Conservation (phyloP, 2,113 vertebrate genomes). For the Hemiscyllium ocellatum region DNA sequence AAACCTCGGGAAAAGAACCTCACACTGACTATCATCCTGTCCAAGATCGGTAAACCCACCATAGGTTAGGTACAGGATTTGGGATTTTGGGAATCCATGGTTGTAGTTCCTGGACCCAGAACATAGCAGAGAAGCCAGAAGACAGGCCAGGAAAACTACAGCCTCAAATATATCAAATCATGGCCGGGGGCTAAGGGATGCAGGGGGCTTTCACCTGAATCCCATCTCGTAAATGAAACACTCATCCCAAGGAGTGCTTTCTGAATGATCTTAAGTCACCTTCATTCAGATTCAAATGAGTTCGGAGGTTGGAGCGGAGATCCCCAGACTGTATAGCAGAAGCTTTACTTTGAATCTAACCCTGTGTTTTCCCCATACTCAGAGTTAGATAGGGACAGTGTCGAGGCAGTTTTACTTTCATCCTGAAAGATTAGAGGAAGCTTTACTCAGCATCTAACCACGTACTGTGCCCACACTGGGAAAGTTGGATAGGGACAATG, state of each 20-base stretch:
- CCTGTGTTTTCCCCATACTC: too few relatives aligned
- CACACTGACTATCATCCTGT: background rate
- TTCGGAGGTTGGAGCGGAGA: too few relatives aligned
- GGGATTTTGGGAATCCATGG: too few relatives aligned
- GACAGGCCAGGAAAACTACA: background rate
- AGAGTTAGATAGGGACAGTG: too few relatives aligned
- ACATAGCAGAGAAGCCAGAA: background rate
- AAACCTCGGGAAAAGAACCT: too few relatives aligned
- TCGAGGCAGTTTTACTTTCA: too few relatives aligned
- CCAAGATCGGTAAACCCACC: background rate
- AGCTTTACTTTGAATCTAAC: background rate
- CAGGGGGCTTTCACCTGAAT: background rate
- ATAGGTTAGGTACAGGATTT: background rate
- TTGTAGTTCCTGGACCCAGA: background rate
- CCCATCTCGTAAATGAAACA: background rate
- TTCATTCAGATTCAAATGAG: background rate
- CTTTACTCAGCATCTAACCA: too few relatives aligned
- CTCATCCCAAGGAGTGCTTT: background rate
- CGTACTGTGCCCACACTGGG: too few relatives aligned
- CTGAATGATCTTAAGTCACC: background rate
- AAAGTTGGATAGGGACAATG: too few relatives aligned
- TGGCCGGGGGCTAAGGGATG: background rate
- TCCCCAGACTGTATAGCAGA: background rate
- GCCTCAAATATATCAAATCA: background rate
- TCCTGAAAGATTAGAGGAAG: too few relatives aligned